Evolutionary conservation across 2,797 vertebrate species (phyloP), one percentile per base, ranked within the genome.

Genomic region (Typhlichthys eigenmanni): DNA sequence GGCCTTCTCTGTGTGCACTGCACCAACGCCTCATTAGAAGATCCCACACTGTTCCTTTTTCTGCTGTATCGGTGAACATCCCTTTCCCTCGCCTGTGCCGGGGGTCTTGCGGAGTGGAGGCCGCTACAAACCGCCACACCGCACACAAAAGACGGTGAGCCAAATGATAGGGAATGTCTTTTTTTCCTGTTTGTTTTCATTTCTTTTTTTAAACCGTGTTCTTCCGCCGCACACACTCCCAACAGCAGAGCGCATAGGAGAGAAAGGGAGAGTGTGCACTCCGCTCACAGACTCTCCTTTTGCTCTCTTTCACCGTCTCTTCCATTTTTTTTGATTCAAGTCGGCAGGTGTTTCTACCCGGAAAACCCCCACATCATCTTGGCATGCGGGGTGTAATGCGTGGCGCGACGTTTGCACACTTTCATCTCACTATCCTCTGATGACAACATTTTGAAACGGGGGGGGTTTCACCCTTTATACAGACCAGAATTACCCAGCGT

Each of bases 1-100:
- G 19, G 9, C 3, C 16, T 45, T 9, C 38, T 43, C 58, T 47
- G 64, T 68, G 58, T 19, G 3, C 10, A n/a, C 51, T 52, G 52
- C 55, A 62, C 38, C 1, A 9, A 19, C 53, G 71, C 47, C 50
- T 75, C 66, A 69, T 69, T 58, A 71, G 16, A 46, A 66, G 56
- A 59, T 13, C 56, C 56, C 69, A 29, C 47, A 55, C 32, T 47
- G 58, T 16, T 17, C 50, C 9, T 29, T 60, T 14, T 24, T 24
- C 24, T 47, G 57, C 24, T 19, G 12, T 17, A 5, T 46, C 10
- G 11, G 38, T 58, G 19, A 55, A 24, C 38, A 14, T 43, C 14
- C 5, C 52, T 32, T 12, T 13, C 64, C 47, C 17, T 0, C 16
- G 63, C 24, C 32, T 55, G 49, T 68, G 12, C 59, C 50, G 55